A percentile compares a stretch with the other conserved stretches of the same genome.
Evolutionary conservation across 2,888 invertebrate species (phyloP).

Genomic region (Drosophila helvetica): DNA sequence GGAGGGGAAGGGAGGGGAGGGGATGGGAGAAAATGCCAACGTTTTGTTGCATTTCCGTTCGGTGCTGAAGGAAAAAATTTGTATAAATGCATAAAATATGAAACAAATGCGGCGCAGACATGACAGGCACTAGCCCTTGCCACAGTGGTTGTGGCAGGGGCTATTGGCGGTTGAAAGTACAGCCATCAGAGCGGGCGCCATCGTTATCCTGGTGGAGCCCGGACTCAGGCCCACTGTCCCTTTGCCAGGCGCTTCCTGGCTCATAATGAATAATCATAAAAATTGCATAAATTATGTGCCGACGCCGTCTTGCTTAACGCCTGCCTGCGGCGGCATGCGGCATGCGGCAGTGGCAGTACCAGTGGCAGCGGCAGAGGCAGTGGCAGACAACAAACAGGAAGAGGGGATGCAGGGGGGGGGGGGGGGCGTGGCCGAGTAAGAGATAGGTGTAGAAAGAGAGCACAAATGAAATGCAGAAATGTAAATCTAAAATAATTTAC

Average conservation of each 20-base stretch:
- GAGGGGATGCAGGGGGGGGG: constrained; percentile 1
- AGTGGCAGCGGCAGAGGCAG: constrained; percentile 29
- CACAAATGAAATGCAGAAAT: constrained; percentile 80
- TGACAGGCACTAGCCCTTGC: constrained; percentile 33
- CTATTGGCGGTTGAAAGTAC: too few relatives aligned
- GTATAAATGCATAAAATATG: constrained; percentile 62
- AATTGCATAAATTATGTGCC: constrained; percentile 78
- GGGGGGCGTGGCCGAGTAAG: constrained; percentile 36
- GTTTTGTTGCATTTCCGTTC: constrained; percentile 66
- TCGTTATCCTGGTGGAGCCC: neutral
- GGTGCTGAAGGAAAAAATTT: constrained; percentile 27
- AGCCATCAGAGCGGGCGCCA: neutral
- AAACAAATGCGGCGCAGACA: constrained; percentile 64
- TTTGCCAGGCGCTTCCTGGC: constrained; percentile 41
- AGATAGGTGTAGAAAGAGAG: constrained; percentile 39
- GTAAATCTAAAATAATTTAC: constrained; percentile 82
- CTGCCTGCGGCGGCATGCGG: constrained; percentile 55
- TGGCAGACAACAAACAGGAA: constrained; percentile 30
- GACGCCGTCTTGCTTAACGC: constrained; percentile 74
- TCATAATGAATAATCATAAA: constrained; percentile 79
- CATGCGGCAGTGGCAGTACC: neutral
- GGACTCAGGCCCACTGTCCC: constrained; percentile 18
- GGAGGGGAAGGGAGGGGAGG: constrained; percentile 1
- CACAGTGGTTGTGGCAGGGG: constrained; percentile 47
- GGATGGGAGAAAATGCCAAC: constrained; percentile 37